Evolutionary conservation across 37 sponge, comb jelly and placozoan species (phyloP), one percentile per base, ranked within the genome.

Genomic region (Axinella damicornis): DNA sequence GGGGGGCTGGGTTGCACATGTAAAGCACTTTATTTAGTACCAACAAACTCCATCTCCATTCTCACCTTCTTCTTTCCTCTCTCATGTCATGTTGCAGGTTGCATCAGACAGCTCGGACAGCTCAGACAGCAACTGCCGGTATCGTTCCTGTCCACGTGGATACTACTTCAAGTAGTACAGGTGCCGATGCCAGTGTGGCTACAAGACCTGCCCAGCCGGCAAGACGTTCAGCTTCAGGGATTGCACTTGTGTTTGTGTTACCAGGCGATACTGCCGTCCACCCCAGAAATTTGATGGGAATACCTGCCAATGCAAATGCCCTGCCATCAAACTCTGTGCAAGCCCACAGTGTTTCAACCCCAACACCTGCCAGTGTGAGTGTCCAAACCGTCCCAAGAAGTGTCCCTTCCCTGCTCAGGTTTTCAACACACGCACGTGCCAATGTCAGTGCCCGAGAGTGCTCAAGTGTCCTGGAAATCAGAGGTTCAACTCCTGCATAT

Each of bases 221-320:
- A 68, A 68, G 17, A 68, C 35, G 13, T 68, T 68, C 69, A 68
- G 34, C 69, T 68, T 28, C 28, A 34, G 6, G 5, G 28, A 9
- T 20, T 68, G 69, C 17, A 35, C 4, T 24, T 68, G 69, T 68
- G 69, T 68, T 33, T 68, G 69, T 12, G 5, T 14, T 5, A 33
- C 2, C 5, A 27, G 28, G 6, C 31, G 34, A 28, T 27, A 68
- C 20, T 75, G 74, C 13, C 57, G 6, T 14, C 13, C n/a, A 11
- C 55, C 28, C 25, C 74, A 83, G 32, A 27, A 20, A 5, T 83
- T 83, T 32, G 61, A 83, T 35, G 38, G 33, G 21, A 25, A 62
- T 2, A 73, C 74, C 41, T 83, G 85, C 52, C 76, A 63, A 27
- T 84, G 85, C 30, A 28, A 84, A 52, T 83, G 83, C 25, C 67